Percentiles rank a stretch among this genome's conserved stretches.
Conservation (phyloP, 37 sponge, comb jelly and placozoan genomes). For the Bolinopsis microptera region DNA sequence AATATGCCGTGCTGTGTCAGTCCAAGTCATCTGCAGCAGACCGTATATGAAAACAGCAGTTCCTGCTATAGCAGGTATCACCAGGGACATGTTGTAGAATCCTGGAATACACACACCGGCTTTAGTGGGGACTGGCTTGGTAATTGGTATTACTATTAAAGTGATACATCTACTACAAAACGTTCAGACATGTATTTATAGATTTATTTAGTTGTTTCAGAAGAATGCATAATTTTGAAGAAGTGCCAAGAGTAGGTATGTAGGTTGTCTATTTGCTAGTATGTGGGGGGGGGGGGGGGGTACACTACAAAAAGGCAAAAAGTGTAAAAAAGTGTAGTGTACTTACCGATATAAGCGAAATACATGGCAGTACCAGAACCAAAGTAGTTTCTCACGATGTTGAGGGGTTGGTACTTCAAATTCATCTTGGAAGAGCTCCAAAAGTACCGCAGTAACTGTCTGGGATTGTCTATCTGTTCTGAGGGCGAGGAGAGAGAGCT, state of each 20-base stretch:
- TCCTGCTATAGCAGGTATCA: constrained; percentile 18
- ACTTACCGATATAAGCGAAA: constrained; percentile 37
- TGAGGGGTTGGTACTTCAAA: constrained; percentile 46
- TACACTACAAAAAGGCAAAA: too few relatives aligned
- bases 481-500: too few relatives aligned
- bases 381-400: constrained; percentile 61
- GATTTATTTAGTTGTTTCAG: too few relatives aligned
- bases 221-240: too few relatives aligned
- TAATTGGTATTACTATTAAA: too few relatives aligned
- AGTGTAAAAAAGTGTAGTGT: too few relatives aligned
- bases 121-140: too few relatives aligned
- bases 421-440: constrained; percentile 51
- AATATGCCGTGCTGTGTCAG: not conserved
- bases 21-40: constrained; percentile 23
- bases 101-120: too few relatives aligned
- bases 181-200: too few relatives aligned
- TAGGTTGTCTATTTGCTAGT: too few relatives aligned
- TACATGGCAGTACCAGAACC: constrained; percentile 57
- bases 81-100: constrained; percentile 24
- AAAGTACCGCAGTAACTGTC: constrained; percentile 50
- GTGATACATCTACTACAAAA: not conserved
- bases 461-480: constrained; percentile 28
- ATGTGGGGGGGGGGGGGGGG: too few relatives aligned
- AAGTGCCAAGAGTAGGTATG: too few relatives aligned
- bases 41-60: not conserved